Conservation (phyloP, 2,113 vertebrate genomes). For the Lathamus discolor region DNA sequence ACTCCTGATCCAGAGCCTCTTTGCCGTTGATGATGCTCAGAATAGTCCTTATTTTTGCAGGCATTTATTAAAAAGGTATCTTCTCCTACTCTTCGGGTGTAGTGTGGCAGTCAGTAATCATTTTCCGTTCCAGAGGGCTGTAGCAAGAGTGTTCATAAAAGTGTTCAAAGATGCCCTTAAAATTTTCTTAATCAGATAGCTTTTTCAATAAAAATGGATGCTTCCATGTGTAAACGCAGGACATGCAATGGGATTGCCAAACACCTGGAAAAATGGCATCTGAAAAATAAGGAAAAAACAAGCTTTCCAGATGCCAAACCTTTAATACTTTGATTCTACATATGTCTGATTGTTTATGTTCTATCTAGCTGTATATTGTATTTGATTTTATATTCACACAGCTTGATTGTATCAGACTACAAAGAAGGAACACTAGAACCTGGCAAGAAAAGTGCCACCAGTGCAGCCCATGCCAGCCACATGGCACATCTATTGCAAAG, state of each 20-base stretch:
- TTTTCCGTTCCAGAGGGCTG: not conserved
- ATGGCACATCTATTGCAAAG: not conserved
- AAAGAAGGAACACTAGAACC: not conserved
- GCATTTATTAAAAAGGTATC: not conserved
- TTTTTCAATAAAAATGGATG: not conserved
- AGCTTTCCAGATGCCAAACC: not conserved
- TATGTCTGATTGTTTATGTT: not conserved
- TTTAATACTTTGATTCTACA: not conserved
- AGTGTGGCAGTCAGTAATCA: not conserved
- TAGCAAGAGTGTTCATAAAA: not conserved
- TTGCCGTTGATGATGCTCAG: not conserved
- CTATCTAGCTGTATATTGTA: not conserved
- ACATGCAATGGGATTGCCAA: not conserved
- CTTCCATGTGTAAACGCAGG: not conserved
- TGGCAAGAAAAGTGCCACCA: not conserved
- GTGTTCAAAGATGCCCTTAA: not conserved
- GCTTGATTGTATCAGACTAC: not conserved
- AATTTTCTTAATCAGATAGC: not conserved
- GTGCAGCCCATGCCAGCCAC: fast-evolving
- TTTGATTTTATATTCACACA: not conserved
- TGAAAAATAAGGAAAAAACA: not conserved
- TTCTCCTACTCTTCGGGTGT: not conserved
- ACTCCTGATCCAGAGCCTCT: not conserved
- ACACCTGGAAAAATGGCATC: not conserved
- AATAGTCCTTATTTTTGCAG: not conserved